These are phyloP conservation scores for Spheniscus mendiculus DNA, from an alignment of 2,113 vertebrate species.

Conservation along the genomic window DNA sequence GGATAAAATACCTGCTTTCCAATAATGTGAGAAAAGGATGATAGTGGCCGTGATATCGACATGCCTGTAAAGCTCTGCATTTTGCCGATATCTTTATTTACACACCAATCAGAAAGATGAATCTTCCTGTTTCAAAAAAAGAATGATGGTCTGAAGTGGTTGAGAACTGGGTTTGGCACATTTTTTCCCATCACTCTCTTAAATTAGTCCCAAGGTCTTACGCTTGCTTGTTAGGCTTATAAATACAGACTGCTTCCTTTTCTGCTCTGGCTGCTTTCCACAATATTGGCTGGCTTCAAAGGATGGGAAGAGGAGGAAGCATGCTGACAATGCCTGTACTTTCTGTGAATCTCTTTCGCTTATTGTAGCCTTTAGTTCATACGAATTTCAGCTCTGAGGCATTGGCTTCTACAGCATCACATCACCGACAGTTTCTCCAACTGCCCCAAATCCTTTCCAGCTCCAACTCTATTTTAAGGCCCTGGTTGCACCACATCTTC, in stretches of 20 bases:
- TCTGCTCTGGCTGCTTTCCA: slow-evolving; percentile 11
- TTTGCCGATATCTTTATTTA: slow-evolving; percentile 48
- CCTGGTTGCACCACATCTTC: not conserved
- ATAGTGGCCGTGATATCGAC: not conserved
- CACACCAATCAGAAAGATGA: not conserved
- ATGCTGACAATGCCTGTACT: not conserved
- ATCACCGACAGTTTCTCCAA: not conserved
- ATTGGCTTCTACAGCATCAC: not conserved
- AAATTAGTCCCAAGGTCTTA: not conserved
- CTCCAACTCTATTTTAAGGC: not conserved
- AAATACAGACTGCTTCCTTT: slow-evolving; percentile 2
- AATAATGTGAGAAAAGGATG: not conserved
- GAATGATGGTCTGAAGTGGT: not conserved
- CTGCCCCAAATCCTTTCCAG: slow-evolving; percentile 2
- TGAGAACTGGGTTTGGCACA: not conserved
- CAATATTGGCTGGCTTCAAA: not conserved
- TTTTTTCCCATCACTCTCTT: not conserved
- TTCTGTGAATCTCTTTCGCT: not conserved
- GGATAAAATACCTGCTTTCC: slow-evolving; percentile 14
- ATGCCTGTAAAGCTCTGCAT: not conserved
- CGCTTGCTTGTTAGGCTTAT: not conserved
- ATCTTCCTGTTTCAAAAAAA: not conserved
- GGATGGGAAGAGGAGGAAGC: not conserved
- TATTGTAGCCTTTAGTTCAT: not conserved
- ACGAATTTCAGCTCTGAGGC: not conserved